Conservation (phyloP, 2,113 vertebrate genomes). For the Phoenicopterus ruber region DNA sequence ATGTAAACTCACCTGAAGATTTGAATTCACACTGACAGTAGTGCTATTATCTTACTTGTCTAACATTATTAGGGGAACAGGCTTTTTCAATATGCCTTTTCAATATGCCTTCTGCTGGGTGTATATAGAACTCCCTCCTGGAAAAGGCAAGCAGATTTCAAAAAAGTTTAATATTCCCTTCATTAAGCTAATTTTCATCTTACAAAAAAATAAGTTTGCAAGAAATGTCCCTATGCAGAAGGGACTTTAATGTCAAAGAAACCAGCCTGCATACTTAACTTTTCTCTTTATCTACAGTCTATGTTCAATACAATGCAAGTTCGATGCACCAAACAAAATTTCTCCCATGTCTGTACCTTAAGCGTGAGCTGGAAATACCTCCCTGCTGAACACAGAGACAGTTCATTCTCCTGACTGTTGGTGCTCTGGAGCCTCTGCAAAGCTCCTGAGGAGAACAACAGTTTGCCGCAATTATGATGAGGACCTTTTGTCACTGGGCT, state of each 20-base stretch:
- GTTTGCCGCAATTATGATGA: neutral
- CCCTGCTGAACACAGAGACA: neutral
- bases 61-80: neutral
- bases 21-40: neutral
- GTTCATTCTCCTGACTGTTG: neutral
- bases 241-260: neutral
- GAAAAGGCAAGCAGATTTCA: neutral
- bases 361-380: fast-evolving
- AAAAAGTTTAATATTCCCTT: neutral
- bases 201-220: neutral
- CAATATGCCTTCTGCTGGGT: neutral
- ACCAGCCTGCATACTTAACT: neutral
- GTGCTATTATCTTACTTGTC: neutral
- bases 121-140: neutral
- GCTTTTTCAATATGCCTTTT: neutral
- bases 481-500: neutral
- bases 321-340: neutral
- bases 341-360: neutral
- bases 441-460: neutral
- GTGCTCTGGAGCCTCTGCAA: neutral
- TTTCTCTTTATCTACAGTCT: neutral
- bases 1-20: constrained; percentile 1
- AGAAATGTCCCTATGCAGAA: neutral
- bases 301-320: neutral
- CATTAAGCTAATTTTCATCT: neutral